Base-by-base conservation (phyloP, 2,888 invertebrate species). In the Sycophila texana region DNA sequence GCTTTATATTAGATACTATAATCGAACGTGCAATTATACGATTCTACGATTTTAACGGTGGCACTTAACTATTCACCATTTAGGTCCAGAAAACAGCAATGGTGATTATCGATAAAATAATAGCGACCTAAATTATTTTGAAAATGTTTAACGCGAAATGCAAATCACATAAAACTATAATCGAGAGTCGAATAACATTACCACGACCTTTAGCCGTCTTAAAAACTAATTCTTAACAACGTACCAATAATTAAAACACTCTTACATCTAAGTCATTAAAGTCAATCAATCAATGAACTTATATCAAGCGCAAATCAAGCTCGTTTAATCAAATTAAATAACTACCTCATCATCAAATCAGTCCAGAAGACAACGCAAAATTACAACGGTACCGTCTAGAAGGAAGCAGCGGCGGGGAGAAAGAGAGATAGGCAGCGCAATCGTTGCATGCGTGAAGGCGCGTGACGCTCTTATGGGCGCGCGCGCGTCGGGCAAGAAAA, bases 401-500 rank as follows among this genome's bases (percentile, higher is more conserved):
- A 39, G 39, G 39, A 39, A 39, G 39, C 1, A 39, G 39, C 7
- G 39, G 12, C 0, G 16, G 16, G 13, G n/a, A 53, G 16, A 16
- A 53, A 53, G n/a, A 53, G n/a, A n/a, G n/a, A n/a, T 4, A 3
- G 53, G 53, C 53, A 53, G 5, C 53, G 53, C 14, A 14, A 14
- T 53, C 53, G 53, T 14, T 53, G 53, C 53, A 16, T 14, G 16
- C 63, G n/a, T 30, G 63, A n/a, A 63, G 30, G 53, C 63, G 18
- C 63, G 39, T 63, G 39, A 39, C 16, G 49, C 51, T 39, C 14
- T 47, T 3, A 13, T 10, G 14, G 4, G 18, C 51, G 49, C 10
- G 22, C 16, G 22, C 20, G 49, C 22, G 14, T 16, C 16, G 26
- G 39, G 22, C 39, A 70, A 70, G 55, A 68, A 68, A 68, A 68